Conservation (phyloP, 1,140 invertebrate species). For the Platyura marginata region DNA sequence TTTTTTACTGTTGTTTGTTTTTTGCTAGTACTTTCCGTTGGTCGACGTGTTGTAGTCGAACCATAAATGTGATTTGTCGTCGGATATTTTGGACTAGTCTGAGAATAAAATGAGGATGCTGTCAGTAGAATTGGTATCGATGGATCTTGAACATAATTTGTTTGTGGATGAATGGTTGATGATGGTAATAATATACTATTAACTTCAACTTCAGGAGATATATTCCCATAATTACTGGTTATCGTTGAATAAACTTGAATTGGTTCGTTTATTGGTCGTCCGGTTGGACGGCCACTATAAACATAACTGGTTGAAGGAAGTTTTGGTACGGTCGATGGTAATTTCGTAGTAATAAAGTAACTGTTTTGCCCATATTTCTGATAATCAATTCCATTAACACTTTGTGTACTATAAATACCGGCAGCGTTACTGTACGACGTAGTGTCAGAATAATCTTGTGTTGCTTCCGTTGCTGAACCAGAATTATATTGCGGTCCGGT, state of each 20-base stretch:
- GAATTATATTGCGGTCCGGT: slow-evolving; percentile 20
- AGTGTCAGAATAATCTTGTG: neutral
- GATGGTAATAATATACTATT: no score
- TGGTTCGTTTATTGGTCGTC: slow-evolving; percentile 1
- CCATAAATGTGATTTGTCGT: neutral
- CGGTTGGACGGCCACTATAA: neutral
- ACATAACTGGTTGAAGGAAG: slow-evolving; percentile 24
- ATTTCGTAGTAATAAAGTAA: slow-evolving; percentile 1
- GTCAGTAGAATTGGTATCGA: no score
- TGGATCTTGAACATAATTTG: no score
- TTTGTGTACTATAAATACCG: neutral
- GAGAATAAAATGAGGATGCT: no score
- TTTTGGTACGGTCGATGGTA: neutral
- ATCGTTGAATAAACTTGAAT: neutral
- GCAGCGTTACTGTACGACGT: neutral
- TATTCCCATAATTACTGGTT: neutral
- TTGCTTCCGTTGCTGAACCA: slow-evolving; percentile 3
- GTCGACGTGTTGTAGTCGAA: slow-evolving; percentile 1
- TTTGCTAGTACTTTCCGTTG: neutral
- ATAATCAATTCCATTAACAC: neutral
- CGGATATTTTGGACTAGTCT: neutral
- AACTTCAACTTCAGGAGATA: neutral
- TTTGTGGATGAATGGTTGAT: no score
- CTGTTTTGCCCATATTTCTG: neutral
- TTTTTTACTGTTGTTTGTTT: neutral